Conservation (phyloP, 2,888 invertebrate genomes). For the Pammene aurita region DNA sequence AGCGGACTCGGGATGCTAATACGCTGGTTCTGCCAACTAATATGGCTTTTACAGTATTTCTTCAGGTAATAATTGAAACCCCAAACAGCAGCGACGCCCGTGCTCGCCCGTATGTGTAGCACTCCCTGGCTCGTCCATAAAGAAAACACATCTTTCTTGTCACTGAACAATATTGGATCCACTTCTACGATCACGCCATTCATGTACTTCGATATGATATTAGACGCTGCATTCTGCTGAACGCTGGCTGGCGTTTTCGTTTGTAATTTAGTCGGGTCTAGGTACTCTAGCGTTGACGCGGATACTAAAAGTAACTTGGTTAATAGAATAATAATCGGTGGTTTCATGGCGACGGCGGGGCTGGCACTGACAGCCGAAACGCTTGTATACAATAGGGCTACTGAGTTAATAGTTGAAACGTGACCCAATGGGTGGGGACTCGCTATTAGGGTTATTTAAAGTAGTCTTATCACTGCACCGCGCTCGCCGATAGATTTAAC, state of each 20-base stretch:
- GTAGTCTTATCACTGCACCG: neutral
- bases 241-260: conserved; percentile 56
- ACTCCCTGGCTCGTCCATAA: conserved; percentile 56
- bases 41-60: conserved; percentile 89
- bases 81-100: conserved; percentile 92
- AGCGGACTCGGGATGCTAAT: conserved; percentile 80
- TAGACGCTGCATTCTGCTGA: conserved; percentile 60
- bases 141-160: conserved; percentile 68
- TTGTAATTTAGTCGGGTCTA: conserved; percentile 68
- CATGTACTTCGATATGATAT: conserved; percentile 58
- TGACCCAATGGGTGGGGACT: conserved; percentile 25
- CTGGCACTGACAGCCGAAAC: conserved; percentile 5
- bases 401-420: conserved; percentile 3
- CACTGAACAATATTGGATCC: conserved; percentile 60
- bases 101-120: conserved; percentile 80
- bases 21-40: conserved; percentile 93
- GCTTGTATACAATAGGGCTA: conserved; percentile 7
- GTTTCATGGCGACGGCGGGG: conserved; percentile 36
- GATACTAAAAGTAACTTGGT: conserved; percentile 46
- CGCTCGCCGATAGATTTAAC: neutral
- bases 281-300: conserved; percentile 64
- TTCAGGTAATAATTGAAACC: conserved; percentile 95
- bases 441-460: conserved; percentile 14
- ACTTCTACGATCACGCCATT: conserved; percentile 57
- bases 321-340: conserved; percentile 44